Base-by-base conservation (phyloP, 1,140 invertebrate species). In the Sminthurides bifidus region DNA sequence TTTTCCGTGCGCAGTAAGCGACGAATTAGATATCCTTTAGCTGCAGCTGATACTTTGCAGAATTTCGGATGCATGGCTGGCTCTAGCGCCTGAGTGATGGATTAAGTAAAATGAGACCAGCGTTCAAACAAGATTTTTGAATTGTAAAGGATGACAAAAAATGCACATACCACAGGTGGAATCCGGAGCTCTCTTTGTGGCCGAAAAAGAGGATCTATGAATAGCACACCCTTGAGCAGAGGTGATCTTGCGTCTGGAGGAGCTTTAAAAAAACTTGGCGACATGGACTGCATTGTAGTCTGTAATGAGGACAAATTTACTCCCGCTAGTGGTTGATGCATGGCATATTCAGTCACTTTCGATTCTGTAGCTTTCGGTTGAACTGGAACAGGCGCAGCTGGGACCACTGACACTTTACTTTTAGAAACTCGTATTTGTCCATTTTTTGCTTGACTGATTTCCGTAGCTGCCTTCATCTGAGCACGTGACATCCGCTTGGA, bases 21-120 rank as follows among this genome's bases (percentile, higher is more conserved):
- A 38, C 89, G 77, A 29, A 82, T 80, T 51, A 92, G 72, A 69
- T 80, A 91, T 2, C 89, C 89, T 67, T 79, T 82, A n/a, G 77
- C 80, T 65, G 77, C 76, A 23, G 87, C 85, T 58, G 80, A 80
- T 52, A 92, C 52, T 45, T 64, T 64, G 30, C 69, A 67, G 67
- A 73, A 74, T 50, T 70, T 73, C 10, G 37, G 54, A 64, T 69
- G 59, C 50, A 63, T 54, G 1, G 8, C 23, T 23, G 59, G 57
- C 19, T 65, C 63, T 8, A 49, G 37, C 0, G 52, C 56, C 59
- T 64, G 46, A 31, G 27, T 48, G 19, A 44, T 43, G 17, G 24
- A 43, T n/a, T 43, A 43, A 6, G 24, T 17, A 43, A 43, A 43
- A 19, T 43, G 24, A 14, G 10, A 43, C 10, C 6, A 43, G 24